phyloP scores from a whole-genome alignment of 2,888 invertebrate genomes.

The Cryptosula pallasiana region DNA sequence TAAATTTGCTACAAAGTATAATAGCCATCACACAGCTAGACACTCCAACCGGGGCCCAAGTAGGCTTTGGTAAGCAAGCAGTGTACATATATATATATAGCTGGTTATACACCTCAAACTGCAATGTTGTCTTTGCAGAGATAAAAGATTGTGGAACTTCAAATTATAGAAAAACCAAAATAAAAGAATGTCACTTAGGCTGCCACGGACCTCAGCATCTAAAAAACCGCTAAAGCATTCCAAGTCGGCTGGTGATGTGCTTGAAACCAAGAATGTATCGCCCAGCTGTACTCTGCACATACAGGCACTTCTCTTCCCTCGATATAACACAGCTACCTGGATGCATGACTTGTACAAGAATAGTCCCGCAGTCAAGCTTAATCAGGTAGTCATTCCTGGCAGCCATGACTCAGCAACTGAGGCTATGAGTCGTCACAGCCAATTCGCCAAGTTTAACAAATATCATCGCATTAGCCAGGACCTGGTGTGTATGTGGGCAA shows the following conservation, averaged over 20 bases:
- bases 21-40: no score
- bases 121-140: no score
- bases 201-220: not conserved
- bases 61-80: no score
- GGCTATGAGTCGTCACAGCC: not conserved
- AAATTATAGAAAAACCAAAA: no score
- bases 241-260: conserved; percentile 2
- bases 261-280: not conserved
- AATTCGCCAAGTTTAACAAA: conserved; percentile 15
- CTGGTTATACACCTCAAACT: no score
- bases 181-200: not conserved
- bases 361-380: not conserved
- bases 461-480: conserved; percentile 11
- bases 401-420: conserved; percentile 24
- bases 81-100: no score
- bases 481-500: conserved; percentile 17
- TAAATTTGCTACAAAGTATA: no score
- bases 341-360: conserved; percentile 13
- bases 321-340: conserved; percentile 23
- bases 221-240: not conserved
- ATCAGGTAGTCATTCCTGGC: conserved; percentile 19
- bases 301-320: conserved; percentile 8
- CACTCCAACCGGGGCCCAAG: no score
- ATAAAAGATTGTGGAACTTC: no score
- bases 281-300: conserved; percentile 3